A percentile compares a stretch with the other conserved stretches of the same genome.
Conservation (phyloP, 1,140 invertebrate genomes). For the Drosophila serrata region DNA sequence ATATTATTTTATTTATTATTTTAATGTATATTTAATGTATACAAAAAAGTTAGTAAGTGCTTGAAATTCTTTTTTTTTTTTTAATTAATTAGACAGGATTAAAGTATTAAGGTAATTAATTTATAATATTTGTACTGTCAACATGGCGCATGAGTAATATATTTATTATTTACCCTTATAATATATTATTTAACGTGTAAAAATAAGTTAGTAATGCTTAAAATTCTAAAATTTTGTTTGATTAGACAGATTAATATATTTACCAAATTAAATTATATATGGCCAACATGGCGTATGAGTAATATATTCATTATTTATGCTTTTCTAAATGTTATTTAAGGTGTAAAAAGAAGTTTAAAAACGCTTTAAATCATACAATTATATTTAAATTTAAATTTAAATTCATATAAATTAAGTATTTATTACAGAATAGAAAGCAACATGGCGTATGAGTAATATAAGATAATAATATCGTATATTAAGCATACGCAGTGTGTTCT, state of each 20-base stretch:
- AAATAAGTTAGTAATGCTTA: too few species aligned
- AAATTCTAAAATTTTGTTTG: background rate
- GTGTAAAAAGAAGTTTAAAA: too few species aligned
- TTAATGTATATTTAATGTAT: too few species aligned
- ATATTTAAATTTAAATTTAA: background rate
- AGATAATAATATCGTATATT: too few species aligned
- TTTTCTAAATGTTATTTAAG: background rate
- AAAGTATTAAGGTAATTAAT: too few species aligned
- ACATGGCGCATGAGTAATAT: too few species aligned
- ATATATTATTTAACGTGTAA: background rate
- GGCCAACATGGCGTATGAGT: background rate
- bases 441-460: constrained; percentile 7
- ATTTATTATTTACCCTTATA: background rate
- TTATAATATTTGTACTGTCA: too few species aligned
- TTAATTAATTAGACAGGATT: too few species aligned
- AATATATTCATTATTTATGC: background rate
- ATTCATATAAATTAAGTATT: background rate
- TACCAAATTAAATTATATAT: background rate
- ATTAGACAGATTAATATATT: background rate
- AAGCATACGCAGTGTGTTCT: too few species aligned
- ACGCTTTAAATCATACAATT: background rate
- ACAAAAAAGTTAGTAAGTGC: too few species aligned
- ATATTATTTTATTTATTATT: too few species aligned
- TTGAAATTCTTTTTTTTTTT: too few species aligned
- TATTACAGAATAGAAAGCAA: background rate